Base-by-base conservation (phyloP, 2,888 invertebrate genomes). In the Nomada fucata region DNA sequence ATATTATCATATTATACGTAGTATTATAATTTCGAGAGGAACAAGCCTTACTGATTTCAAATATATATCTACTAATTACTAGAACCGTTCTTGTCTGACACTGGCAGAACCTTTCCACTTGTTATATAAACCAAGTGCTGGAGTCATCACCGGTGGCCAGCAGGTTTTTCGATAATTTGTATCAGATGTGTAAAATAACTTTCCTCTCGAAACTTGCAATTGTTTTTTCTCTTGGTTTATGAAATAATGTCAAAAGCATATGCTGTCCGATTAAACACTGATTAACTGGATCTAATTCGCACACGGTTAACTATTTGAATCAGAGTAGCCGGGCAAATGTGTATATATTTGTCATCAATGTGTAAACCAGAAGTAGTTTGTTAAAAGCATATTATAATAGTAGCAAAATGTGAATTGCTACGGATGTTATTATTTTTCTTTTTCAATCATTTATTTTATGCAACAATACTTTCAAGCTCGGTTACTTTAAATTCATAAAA, bases 91-190 rank as follows among this genome's bases (percentile, higher is more conserved):
- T 3, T 42, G 61, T 44, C 61, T 44, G n/a, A 61, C 61, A 20
- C 42, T 10, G 42, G 42, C 20, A 44, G n/a, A 36, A 20, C 42
- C 20, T 44, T 44, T 61, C 61, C 11, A 61, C 61, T 61, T 61
- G 20, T 44, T 57, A 57, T 57, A 13, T 20, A 23, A 57, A 36
- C 36, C 36, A 36, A 36, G 36, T 5, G 7, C 36, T 36, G 36
- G 26, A 44, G 42, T 7, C 11, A 3, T 20, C 29, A 42, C 18
- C 60, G 60, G 11, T 68, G 60, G 68, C 74, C 36, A 67, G 64
- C 73, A 67, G 9, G 20, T 9, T 60, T 15, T 11, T 26, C 10
- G 23, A 59, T 44, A 60, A 60, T 47, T n/a, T 52, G 13, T 20
- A 36, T 18, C 36, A 20, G 18, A 36, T 50, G 15, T 52, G 67